Evolutionary conservation across 2,797 vertebrate genomes (phyloP).

Genomic region (Momotus momota): DNA sequence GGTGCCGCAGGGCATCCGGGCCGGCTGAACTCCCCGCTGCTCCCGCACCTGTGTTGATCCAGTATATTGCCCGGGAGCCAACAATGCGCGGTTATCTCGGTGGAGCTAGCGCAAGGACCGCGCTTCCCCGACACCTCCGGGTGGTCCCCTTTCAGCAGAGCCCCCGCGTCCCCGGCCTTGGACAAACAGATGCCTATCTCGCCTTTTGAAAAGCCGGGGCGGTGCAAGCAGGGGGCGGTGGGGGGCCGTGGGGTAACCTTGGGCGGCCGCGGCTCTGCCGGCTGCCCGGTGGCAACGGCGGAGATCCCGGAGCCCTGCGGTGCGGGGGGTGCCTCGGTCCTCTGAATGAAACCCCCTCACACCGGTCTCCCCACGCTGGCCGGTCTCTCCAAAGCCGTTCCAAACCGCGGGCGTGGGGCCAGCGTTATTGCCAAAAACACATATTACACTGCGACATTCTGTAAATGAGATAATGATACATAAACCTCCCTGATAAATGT

Average conservation of each 20-base stretch:
- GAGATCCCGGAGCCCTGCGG: accelerated
- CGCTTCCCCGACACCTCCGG: conserved; percentile 35
- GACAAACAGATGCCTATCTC: conserved; percentile 52
- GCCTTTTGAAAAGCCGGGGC: background rate
- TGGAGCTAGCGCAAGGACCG: conserved; percentile 35
- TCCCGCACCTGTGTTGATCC: conserved; percentile 79
- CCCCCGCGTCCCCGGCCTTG: background rate
- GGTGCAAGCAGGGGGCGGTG: background rate
- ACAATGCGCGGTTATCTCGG: conserved; percentile 68
- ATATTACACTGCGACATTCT: conserved; percentile 79
- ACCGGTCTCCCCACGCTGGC: background rate
- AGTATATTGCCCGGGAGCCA: conserved; percentile 56
- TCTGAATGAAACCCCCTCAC: background rate
- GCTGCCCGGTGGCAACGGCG: background rate
- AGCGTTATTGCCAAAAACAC: conserved; percentile 78
- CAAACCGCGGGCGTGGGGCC: conserved; percentile 45
- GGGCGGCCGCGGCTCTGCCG: background rate
- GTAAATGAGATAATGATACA: conserved; percentile 85
- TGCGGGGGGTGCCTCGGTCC: background rate
- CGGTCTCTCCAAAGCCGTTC: background rate
- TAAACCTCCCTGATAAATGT: conserved; percentile 82
- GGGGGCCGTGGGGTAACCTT: background rate
- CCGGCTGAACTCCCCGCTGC: conserved; percentile 26
- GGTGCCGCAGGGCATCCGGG: background rate
- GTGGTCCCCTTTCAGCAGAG: conserved; percentile 59